A percentile compares a stretch with the other conserved stretches of the same genome.
phyloP scores from a whole-genome alignment of 2,888 invertebrate genomes.

The Cephus sareptanus region DNA sequence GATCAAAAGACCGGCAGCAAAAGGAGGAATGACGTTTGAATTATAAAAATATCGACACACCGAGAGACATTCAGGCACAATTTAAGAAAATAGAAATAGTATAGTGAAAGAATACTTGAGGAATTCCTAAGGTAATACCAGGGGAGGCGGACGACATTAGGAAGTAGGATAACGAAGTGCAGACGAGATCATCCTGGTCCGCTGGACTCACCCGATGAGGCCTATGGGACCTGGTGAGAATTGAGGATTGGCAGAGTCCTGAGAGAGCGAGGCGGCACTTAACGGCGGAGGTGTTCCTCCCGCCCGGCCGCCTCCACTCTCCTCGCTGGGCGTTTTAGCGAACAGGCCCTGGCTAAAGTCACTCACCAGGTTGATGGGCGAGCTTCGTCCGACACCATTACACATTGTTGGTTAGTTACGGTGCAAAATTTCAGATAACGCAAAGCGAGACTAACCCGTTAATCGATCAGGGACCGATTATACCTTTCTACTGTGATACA shows the following conservation, averaged over 20 bases:
- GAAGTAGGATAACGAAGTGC: slow-evolving; percentile 28
- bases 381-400: slow-evolving; percentile 71
- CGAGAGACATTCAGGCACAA: background rate
- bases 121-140: background rate
- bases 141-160: slow-evolving; percentile 12
- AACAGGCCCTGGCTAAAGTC: slow-evolving; percentile 96
- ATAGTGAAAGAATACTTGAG: background rate
- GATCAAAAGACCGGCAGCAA: background rate
- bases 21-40: background rate
- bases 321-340: slow-evolving; percentile 93
- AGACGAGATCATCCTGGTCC: slow-evolving; percentile 40
- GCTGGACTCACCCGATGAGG: slow-evolving; percentile 63
- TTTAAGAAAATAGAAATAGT: background rate
- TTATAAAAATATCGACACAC: background rate
- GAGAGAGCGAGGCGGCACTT: slow-evolving; percentile 68
- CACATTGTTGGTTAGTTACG: slow-evolving; percentile 52
- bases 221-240: slow-evolving; percentile 62
- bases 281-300: slow-evolving; percentile 74
- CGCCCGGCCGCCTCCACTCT: slow-evolving; percentile 76
- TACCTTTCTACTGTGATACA: too few relatives aligned
- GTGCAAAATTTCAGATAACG: slow-evolving; percentile 19
- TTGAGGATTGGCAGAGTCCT: slow-evolving; percentile 62
- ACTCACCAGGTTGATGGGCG: slow-evolving; percentile 92
- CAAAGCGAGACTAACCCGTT: background rate
- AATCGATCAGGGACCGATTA: background rate